phyloP scores from a whole-genome alignment of 2,113 vertebrate species.

The Hemicordylus capensis region DNA sequence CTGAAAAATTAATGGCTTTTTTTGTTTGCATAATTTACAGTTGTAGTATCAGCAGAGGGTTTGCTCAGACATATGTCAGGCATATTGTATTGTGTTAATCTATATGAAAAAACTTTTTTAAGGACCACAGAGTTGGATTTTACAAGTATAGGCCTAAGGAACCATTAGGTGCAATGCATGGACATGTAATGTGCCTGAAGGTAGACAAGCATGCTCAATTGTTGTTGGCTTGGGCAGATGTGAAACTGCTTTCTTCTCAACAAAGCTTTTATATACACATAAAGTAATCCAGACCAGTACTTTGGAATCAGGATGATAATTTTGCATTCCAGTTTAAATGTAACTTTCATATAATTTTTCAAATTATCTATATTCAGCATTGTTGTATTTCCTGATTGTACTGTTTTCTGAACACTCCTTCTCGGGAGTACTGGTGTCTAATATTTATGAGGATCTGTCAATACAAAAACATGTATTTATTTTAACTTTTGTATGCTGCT shows the following conservation, averaged over 20 bases:
- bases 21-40: too few species aligned
- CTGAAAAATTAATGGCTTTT: background rate
- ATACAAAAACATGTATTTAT: background rate
- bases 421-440: background rate
- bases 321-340: background rate
- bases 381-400: background rate
- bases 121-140: too few species aligned
- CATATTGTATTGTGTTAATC: too few species aligned
- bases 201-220: too few species aligned
- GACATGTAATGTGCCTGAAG: background rate
- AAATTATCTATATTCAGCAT: background rate
- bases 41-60: too few species aligned
- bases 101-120: too few species aligned
- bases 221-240: background rate
- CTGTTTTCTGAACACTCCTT: background rate
- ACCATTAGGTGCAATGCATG: background rate
- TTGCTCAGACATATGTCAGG: too few species aligned
- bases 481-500: background rate
- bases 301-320: background rate
- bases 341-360: background rate
- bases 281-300: background rate
- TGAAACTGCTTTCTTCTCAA: too few species aligned
- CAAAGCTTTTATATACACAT: background rate
- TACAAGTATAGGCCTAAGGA: too few species aligned
- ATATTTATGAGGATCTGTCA: background rate